These are phyloP conservation scores for Pholis gunnellus DNA, from an alignment of 2,113 vertebrate genomes.

Conservation along the genomic window DNA sequence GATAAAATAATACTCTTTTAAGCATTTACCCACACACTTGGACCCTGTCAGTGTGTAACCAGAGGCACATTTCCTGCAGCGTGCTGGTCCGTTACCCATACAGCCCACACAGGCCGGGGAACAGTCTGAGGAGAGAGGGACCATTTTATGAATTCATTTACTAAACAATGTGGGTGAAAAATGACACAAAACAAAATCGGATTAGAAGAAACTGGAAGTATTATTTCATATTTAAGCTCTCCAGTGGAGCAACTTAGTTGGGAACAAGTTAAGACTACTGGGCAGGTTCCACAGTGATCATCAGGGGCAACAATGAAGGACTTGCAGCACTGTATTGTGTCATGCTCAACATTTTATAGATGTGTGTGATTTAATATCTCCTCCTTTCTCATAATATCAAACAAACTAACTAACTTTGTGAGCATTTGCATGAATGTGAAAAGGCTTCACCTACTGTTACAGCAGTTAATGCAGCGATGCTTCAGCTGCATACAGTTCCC, in stretches of 20 bases:
- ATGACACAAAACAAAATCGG: background rate
- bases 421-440: background rate
- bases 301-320: background rate
- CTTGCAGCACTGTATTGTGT: background rate
- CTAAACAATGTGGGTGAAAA: background rate
- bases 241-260: background rate
- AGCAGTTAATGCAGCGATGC: background rate
- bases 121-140: constrained; percentile 84
- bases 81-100: constrained; percentile 91
- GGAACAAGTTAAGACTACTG: background rate
- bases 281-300: background rate
- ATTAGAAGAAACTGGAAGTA: background rate
- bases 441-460: background rate
- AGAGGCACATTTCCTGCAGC: constrained; percentile 92
- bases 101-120: constrained; percentile 92
- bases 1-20: background rate
- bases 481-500: background rate
- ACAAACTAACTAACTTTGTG: background rate
- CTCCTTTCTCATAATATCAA: background rate
- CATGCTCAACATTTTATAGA: background rate
- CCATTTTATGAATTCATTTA: background rate
- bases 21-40: constrained; percentile 90
- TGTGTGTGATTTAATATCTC: background rate
- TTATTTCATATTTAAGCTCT: background rate
- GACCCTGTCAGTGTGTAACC: constrained; percentile 91